Percentiles rank a stretch among this genome's conserved stretches.
Evolutionary conservation across 2,888 invertebrate species (phyloP).

Genomic region (Drosophila greeni): DNA sequence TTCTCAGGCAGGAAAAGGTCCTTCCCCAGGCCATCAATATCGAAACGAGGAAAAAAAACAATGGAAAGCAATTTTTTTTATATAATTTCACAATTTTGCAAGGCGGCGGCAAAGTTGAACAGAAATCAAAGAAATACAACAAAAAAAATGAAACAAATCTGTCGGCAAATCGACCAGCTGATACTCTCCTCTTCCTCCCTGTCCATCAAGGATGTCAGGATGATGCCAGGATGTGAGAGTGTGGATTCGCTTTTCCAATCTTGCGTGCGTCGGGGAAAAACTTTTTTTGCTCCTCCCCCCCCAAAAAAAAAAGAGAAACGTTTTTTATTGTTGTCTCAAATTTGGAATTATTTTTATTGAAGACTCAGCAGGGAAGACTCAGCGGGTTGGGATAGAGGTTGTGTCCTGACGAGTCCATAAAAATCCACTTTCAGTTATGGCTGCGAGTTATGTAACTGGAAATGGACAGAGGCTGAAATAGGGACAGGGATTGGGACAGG

Average conservation of each 20-base stretch:
- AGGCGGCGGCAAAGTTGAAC: conserved; percentile 1
- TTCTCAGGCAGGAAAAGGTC: conserved; percentile 17
- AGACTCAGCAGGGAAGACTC: conserved; percentile 17
- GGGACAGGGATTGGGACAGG: neutral
- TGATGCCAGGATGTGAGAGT: neutral
- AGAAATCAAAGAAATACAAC: conserved; percentile 1
- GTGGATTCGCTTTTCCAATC: conserved; percentile 27
- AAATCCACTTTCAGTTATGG: conserved; percentile 40
- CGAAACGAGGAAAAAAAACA: conserved; percentile 47
- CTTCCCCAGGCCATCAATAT: conserved; percentile 14
- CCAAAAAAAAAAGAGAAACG: neutral
- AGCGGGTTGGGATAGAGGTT: conserved; percentile 3
- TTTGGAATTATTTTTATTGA: conserved; percentile 67
- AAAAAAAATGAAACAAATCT: conserved; percentile 3
- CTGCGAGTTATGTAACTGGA: conserved; percentile 29
- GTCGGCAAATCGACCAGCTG: conserved; percentile 7
- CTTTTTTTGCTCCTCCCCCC: conserved; percentile 19
- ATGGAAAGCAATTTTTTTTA: conserved; percentile 52
- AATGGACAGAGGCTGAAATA: neutral
- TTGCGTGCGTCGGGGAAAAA: conserved; percentile 10
- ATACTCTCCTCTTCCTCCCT: conserved; percentile 15
- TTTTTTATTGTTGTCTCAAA: conserved; percentile 64
- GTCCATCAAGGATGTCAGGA: neutral
- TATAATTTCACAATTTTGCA: conserved; percentile 53
- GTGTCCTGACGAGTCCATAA: conserved; percentile 30